These are phyloP conservation scores for Isurus oxyrinchus DNA, from an alignment of 2,113 vertebrate species.

Conservation along the genomic window DNA sequence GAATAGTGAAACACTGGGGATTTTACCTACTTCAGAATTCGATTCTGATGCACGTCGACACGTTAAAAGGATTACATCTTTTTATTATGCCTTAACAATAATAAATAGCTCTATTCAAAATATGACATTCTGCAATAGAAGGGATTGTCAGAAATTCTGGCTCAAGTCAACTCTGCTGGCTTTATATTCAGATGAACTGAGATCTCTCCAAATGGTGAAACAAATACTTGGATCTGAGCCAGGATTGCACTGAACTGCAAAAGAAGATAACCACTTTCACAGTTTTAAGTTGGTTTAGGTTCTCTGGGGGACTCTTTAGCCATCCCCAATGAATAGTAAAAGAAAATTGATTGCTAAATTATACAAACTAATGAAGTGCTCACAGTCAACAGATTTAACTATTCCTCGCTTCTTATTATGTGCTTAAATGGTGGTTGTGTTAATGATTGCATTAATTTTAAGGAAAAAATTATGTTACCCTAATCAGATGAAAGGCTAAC, in stretches of 20 bases:
- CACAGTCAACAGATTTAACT: not conserved
- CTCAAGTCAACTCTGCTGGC: not conserved
- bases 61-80: not conserved
- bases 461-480: not conserved
- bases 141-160: not conserved
- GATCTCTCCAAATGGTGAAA: not conserved
- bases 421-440: not conserved
- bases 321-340: not conserved
- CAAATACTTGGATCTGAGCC: not conserved
- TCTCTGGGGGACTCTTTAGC: not conserved
- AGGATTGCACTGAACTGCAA: not conserved
- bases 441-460: not conserved
- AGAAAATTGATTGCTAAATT: not conserved
- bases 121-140: not conserved
- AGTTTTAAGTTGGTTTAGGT: not conserved
- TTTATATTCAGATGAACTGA: not conserved
- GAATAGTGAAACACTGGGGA: not conserved
- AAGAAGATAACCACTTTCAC: not conserved
- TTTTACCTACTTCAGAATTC: not conserved
- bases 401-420: not conserved
- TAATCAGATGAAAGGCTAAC: not conserved
- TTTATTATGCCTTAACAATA: not conserved
- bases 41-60: not conserved
- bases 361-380: not conserved
- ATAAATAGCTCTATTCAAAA: not conserved